Conservation (phyloP, 2,113 vertebrate species). For the Microtus montanus region DNA sequence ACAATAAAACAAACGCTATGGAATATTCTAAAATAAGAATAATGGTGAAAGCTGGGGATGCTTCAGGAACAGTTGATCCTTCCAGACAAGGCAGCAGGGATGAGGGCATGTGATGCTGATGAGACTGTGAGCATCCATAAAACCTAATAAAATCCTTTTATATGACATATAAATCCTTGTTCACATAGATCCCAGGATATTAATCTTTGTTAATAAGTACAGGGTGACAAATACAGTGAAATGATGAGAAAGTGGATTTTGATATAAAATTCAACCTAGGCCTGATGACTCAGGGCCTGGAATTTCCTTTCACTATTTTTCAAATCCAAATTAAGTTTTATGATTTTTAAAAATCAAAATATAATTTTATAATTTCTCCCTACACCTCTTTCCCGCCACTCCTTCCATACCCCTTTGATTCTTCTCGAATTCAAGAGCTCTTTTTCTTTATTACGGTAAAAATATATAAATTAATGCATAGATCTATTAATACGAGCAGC, state of each 20-base stretch:
- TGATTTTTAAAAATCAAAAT: not conserved
- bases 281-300: not conserved
- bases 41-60: not conserved
- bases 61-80: not conserved
- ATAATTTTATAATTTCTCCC: not conserved
- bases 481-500: not conserved
- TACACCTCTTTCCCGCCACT: not conserved
- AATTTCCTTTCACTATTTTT: not conserved
- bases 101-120: not conserved
- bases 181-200: not conserved
- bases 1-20: not conserved
- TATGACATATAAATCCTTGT: not conserved
- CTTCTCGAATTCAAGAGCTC: not conserved
- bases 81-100: not conserved
- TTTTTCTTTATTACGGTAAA: not conserved
- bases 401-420: not conserved
- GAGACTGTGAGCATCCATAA: not conserved
- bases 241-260: not conserved
- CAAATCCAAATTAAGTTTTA: not conserved
- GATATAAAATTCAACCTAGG: not conserved
- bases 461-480: not conserved
- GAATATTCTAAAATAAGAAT: conserved; percentile 15
- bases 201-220: not conserved
- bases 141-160: not conserved
- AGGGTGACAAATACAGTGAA: not conserved